These are phyloP conservation scores for Onychomys leucogaster DNA, from an alignment of 2,797 vertebrate species.

Conservation along the genomic window DNA sequence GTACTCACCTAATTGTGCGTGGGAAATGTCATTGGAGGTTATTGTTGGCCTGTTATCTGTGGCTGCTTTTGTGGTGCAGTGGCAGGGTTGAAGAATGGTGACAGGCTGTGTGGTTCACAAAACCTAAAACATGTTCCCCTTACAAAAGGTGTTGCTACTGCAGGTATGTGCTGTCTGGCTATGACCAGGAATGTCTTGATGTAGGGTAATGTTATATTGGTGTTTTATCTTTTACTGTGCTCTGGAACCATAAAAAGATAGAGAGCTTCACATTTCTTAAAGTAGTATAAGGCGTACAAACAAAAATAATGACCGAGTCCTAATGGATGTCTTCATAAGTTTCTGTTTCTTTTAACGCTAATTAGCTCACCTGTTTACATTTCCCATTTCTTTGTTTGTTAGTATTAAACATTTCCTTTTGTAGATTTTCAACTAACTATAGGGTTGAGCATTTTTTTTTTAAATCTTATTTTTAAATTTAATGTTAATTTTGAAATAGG, in stretches of 20 bases:
- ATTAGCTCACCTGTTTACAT: background rate
- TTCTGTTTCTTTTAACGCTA: background rate
- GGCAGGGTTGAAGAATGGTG: background rate
- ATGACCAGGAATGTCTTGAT: background rate
- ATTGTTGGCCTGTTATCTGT: background rate
- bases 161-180: background rate
- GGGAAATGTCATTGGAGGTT: background rate
- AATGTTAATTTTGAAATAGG: background rate
- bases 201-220: background rate
- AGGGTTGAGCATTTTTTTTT: background rate
- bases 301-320: background rate
- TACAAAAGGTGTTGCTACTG: background rate
- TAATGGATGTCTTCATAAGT: background rate
- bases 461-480: background rate
- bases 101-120: background rate
- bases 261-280: background rate
- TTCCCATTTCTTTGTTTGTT: background rate
- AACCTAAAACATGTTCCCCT: background rate
- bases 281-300: background rate
- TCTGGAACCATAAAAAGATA: background rate
- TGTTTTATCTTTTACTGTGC: background rate
- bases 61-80: background rate
- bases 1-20: background rate
- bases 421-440: constrained; percentile 24
- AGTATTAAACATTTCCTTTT: background rate